These are phyloP conservation scores for Halcyon smyrnensis DNA, from an alignment of 2,797 vertebrate genomes.

Conservation along the genomic window DNA sequence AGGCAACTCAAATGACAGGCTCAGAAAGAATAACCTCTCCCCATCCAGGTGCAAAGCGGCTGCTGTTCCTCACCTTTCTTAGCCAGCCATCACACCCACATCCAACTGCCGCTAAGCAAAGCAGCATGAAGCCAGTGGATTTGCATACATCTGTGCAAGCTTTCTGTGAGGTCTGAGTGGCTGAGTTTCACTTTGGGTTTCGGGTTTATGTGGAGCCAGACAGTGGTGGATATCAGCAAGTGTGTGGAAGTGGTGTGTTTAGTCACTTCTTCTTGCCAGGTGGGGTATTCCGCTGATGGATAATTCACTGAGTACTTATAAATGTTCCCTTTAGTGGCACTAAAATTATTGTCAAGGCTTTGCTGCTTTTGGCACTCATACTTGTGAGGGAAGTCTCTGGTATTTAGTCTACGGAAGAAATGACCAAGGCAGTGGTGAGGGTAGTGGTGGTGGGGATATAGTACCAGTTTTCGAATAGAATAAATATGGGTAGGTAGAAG, in stretches of 20 bases:
- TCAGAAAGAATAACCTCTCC: background rate
- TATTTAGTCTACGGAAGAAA: background rate
- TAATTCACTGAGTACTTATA: background rate
- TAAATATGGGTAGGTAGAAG: background rate
- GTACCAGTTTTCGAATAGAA: background rate
- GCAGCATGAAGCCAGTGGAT: background rate
- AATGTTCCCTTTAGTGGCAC: background rate
- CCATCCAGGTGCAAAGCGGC: background rate
- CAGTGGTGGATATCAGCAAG: background rate
- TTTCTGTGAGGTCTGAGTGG: background rate
- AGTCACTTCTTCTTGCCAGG: background rate
- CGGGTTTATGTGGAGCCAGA: background rate
- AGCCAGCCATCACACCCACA: background rate
- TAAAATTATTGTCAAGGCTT: background rate
- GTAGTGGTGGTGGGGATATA: rapidly evolving
- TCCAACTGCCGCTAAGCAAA: background rate
- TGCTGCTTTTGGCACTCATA: constrained; percentile 10
- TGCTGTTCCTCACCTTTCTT: background rate
- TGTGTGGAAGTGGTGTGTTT: background rate
- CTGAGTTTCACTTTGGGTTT: constrained; percentile 6
- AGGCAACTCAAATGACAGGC: background rate
- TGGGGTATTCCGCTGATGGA: background rate
- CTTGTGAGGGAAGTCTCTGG: background rate
- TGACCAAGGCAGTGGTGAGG: background rate
- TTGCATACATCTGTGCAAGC: constrained; percentile 29